Conservation (phyloP, 2,888 invertebrate genomes). For the Parnassius apollo region DNA sequence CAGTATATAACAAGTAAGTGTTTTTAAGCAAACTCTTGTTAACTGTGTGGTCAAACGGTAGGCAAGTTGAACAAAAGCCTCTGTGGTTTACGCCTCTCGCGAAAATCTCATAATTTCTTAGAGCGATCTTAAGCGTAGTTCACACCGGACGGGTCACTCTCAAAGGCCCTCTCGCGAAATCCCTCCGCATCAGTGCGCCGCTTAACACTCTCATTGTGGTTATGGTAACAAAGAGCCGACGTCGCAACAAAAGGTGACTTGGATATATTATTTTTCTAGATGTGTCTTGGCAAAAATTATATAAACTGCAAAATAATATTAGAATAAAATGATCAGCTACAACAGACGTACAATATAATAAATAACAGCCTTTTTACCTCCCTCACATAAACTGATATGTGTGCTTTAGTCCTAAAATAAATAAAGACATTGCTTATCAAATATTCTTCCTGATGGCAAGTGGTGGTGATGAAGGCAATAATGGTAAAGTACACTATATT, state of each 20-base stretch:
- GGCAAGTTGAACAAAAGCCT: conserved; percentile 15
- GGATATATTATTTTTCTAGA: conserved; percentile 33
- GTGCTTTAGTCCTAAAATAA: too few relatives aligned
- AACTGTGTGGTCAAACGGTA: conserved; percentile 4
- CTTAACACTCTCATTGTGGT: conserved; percentile 67
- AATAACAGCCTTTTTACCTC: too few relatives aligned
- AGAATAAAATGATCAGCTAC: too few relatives aligned
- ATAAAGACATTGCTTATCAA: too few relatives aligned
- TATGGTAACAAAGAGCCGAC: conserved; percentile 56
- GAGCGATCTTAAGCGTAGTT: conserved; percentile 29
- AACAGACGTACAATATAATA: too few relatives aligned
- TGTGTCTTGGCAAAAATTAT: conserved; percentile 2
- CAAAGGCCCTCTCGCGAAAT: conserved; percentile 35
- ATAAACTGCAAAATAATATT: too few relatives aligned
- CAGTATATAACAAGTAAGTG: too few relatives aligned
- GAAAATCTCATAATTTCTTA: conserved; percentile 36
- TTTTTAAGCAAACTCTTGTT: background rate
- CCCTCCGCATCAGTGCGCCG: conserved; percentile 42
- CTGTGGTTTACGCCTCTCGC: conserved; percentile 17
- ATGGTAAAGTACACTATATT: too few relatives aligned
- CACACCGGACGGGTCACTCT: conserved; percentile 40
- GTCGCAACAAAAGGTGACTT: conserved; percentile 49
- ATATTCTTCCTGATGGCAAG: too few relatives aligned
- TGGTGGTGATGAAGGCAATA: too few relatives aligned
- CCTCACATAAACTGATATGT: too few relatives aligned